A percentile compares a stretch with the other conserved stretches of the same genome.
Conservation (phyloP, 2,888 invertebrate genomes). For the Spodoptera littoralis region DNA sequence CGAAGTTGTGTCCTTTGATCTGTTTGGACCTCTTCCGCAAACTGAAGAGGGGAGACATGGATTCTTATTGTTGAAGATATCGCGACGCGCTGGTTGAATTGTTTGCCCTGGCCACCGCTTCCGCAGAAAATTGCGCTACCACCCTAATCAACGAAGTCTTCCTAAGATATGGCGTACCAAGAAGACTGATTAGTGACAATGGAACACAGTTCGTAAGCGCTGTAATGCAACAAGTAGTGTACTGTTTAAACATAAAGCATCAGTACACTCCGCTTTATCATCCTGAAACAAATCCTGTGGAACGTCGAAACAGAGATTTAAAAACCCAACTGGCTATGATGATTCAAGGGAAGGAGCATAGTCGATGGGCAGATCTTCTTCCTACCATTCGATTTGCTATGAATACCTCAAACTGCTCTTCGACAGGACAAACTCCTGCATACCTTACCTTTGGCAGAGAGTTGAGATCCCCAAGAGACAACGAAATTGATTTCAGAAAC, state of each 20-base stretch:
- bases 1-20: conserved; percentile 62
- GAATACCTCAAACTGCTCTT: conserved; percentile 15
- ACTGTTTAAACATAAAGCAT: conserved; percentile 55
- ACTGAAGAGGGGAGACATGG: conserved; percentile 30
- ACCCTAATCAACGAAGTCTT: conserved; percentile 63
- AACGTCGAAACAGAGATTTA: conserved; percentile 43
- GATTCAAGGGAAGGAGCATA: conserved; percentile 20
- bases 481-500: conserved; percentile 6
- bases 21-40: conserved; percentile 58
- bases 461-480: conserved; percentile 20
- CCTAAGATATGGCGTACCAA: conserved; percentile 63
- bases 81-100: conserved; percentile 39
- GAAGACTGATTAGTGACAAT: conserved; percentile 67
- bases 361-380: conserved; percentile 12
- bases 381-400: conserved; percentile 40
- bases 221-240: conserved; percentile 63
- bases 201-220: conserved; percentile 65
- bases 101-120: conserved; percentile 2
- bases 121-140: conserved; percentile 51
- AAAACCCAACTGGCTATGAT: conserved; percentile 46
- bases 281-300: conserved; percentile 55
- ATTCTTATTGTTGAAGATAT: conserved; percentile 50
- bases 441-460: conserved; percentile 42
- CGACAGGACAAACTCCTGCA: conserved; percentile 21
- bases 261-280: conserved; percentile 61